phyloP scores from a whole-genome alignment of 2,113 vertebrate genomes.

The Toxotes jaculatrix region DNA sequence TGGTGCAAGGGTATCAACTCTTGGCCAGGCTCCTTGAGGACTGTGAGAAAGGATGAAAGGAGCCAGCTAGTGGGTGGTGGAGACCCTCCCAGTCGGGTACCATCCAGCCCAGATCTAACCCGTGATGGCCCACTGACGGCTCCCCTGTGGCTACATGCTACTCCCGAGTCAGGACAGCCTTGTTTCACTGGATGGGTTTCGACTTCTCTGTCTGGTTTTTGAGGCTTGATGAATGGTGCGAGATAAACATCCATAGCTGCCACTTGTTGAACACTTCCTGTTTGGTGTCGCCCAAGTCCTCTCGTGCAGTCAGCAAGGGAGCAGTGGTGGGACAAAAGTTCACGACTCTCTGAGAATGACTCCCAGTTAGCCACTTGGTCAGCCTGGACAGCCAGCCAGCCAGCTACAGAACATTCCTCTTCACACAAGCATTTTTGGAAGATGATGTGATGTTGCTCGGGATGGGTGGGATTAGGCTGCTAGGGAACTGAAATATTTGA shows the following conservation, averaged over 20 bases:
- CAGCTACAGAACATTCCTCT: slow-evolving; percentile 72
- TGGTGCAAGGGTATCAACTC: slow-evolving; percentile 41
- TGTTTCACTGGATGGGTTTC: slow-evolving; percentile 40
- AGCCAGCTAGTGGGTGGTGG: slow-evolving; percentile 49
- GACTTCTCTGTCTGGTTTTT: slow-evolving; percentile 59
- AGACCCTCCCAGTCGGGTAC: slow-evolving; percentile 49
- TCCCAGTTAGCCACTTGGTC: slow-evolving; percentile 71
- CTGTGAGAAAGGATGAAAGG: slow-evolving; percentile 65
- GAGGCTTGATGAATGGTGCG: slow-evolving; percentile 75
- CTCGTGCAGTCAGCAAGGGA: slow-evolving; percentile 74
- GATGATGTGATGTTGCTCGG: slow-evolving; percentile 76
- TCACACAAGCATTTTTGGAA: slow-evolving; percentile 78
- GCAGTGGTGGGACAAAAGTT: slow-evolving; percentile 83
- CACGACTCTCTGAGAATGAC: slow-evolving; percentile 79
- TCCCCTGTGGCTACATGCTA: slow-evolving; percentile 6
- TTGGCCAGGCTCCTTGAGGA: slow-evolving; percentile 60
- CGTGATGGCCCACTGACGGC: slow-evolving; percentile 32
- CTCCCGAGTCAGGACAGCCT: slow-evolving; percentile 20
- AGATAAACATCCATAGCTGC: slow-evolving; percentile 84
- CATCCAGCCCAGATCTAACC: slow-evolving; percentile 52
- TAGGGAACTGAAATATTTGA: slow-evolving; percentile 65
- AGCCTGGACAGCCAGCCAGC: slow-evolving; percentile 56
- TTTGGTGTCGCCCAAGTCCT: slow-evolving; percentile 84
- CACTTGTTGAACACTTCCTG: slow-evolving; percentile 84
- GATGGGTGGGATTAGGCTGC: slow-evolving; percentile 66